Conservation (phyloP, 2,888 invertebrate genomes). For the Cerastis leucographa region DNA sequence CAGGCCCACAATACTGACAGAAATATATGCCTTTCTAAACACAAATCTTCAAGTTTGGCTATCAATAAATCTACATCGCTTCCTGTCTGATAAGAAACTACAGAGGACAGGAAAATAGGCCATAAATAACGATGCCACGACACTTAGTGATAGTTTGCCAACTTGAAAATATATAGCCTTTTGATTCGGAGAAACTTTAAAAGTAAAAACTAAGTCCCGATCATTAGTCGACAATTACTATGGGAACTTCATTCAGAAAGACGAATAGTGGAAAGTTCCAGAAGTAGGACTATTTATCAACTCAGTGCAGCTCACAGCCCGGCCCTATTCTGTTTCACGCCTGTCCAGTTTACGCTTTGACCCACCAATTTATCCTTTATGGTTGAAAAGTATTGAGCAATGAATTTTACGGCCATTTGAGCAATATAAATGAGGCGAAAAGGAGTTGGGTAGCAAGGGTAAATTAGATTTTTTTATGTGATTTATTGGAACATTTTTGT, state of each 20-base stretch:
- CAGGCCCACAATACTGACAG: slow-evolving; percentile 21
- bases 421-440: slow-evolving; percentile 65
- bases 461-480: slow-evolving; percentile 58
- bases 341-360: slow-evolving; percentile 50
- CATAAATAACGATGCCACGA: slow-evolving; percentile 54
- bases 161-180: slow-evolving; percentile 38
- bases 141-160: slow-evolving; percentile 37
- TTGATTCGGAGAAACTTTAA: slow-evolving; percentile 48
- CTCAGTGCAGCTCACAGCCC: slow-evolving; percentile 58
- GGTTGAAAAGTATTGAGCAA: slow-evolving; percentile 68
- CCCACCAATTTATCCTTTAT: slow-evolving; percentile 68
- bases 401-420: slow-evolving; percentile 71
- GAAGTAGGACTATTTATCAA: slow-evolving; percentile 67
- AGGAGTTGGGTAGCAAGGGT: slow-evolving; percentile 56
- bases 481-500: slow-evolving; percentile 45
- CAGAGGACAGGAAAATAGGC: slow-evolving; percentile 45
- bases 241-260: slow-evolving; percentile 69
- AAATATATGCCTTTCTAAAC: slow-evolving; percentile 54
- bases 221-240: slow-evolving; percentile 78
- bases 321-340: slow-evolving; percentile 56
- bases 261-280: slow-evolving; percentile 74
- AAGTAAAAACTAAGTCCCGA: slow-evolving; percentile 62
- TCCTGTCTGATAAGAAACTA: slow-evolving; percentile 65
- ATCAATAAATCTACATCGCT: slow-evolving; percentile 67
- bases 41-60: slow-evolving; percentile 57